Conservation (phyloP, 2,113 vertebrate genomes). For the Hiodon tergisus region DNA sequence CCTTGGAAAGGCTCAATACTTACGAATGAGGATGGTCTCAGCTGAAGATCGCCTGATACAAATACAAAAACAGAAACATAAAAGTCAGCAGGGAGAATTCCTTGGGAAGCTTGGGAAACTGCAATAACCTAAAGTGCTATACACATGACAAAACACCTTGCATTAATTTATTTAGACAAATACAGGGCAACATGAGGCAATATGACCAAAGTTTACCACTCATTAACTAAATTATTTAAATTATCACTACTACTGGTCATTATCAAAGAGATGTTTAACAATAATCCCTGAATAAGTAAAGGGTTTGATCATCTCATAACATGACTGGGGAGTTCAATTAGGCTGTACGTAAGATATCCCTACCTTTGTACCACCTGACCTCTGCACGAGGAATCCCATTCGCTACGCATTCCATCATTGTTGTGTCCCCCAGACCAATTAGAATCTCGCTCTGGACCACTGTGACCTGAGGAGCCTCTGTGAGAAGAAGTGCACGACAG, state of each 20-base stretch:
- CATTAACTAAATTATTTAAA: too few species aligned
- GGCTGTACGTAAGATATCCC: background rate
- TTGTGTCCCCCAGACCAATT: slow-evolving; percentile 76
- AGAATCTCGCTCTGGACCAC: slow-evolving; percentile 74
- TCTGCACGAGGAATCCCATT: slow-evolving; percentile 80
- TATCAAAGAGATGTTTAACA: too few species aligned
- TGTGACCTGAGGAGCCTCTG: slow-evolving; percentile 77
- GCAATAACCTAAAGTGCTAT: too few species aligned
- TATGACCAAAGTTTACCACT: too few species aligned
- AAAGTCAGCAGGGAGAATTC: background rate
- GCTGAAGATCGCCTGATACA: slow-evolving; percentile 70
- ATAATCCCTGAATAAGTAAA: too few species aligned
- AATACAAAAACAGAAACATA: background rate
- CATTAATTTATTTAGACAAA: background rate
- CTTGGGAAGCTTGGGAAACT: too few species aligned
- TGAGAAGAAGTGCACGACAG: slow-evolving; percentile 14
- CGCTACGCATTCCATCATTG: slow-evolving; percentile 78
- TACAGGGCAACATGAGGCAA: too few species aligned
- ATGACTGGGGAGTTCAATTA: background rate
- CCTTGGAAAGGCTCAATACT: slow-evolving; percentile 65
- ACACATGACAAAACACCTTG: background rate
- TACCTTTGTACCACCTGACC: slow-evolving; percentile 95
- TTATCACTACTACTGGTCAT: too few species aligned
- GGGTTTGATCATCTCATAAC: background rate
- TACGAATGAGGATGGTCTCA: slow-evolving; percentile 70